Evolutionary conservation across 2,113 vertebrate species (phyloP).

Genomic region (Tor tambroides): DNA sequence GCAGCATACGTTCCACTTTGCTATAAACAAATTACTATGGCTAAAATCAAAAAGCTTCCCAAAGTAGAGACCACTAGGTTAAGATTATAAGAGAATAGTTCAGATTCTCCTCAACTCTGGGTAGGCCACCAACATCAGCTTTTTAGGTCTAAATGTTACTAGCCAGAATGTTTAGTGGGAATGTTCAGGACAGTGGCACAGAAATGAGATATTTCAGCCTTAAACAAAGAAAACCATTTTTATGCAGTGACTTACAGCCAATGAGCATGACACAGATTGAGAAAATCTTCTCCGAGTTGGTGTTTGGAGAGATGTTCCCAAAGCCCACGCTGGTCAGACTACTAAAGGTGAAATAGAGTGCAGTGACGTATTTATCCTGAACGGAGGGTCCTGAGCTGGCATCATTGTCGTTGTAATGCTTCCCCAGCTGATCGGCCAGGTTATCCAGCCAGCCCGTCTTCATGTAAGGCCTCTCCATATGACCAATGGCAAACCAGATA

Average conservation of each 20-base stretch:
- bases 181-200: not conserved
- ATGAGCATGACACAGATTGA: constrained; percentile 99
- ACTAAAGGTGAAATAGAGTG: constrained; percentile 98
- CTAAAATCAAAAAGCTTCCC: no score
- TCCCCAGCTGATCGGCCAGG: constrained; percentile 91
- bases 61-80: not conserved
- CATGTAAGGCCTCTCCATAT: constrained; percentile 90
- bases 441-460: constrained; percentile 97
- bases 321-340: constrained; percentile 98
- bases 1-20: no score
- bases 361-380: constrained; percentile 96
- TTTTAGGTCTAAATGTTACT: not conserved
- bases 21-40: no score
- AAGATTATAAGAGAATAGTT: not conserved
- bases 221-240: not conserved
- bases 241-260: constrained; percentile 86
- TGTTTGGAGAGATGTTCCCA: constrained; percentile 95
- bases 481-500: constrained; percentile 94
- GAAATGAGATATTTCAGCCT: not conserved
- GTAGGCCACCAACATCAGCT: not conserved
- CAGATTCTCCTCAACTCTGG: not conserved
- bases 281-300: constrained; percentile 99
- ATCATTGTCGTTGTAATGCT: constrained; percentile 88
- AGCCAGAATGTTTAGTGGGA: not conserved
- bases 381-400: constrained; percentile 87